Evolutionary conservation across 2,888 invertebrate species (phyloP).

Genomic region (Heteropelma amictum): DNA sequence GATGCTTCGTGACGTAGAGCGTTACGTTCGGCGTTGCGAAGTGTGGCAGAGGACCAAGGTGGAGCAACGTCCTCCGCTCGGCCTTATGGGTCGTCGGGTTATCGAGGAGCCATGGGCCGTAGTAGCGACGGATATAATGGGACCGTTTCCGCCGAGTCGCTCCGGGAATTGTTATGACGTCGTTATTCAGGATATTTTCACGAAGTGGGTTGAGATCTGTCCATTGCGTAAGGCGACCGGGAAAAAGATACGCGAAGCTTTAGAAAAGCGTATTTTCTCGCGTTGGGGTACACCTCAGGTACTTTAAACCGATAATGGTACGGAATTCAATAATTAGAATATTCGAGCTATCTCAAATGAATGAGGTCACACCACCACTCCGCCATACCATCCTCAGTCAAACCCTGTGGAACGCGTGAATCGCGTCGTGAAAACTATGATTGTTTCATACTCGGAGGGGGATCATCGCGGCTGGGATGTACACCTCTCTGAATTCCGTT

Average conservation of each 20-base stretch:
- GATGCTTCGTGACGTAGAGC: conserved; percentile 40
- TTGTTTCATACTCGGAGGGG: conserved; percentile 29
- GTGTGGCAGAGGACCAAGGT: conserved; percentile 55
- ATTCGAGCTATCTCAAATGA: not conserved
- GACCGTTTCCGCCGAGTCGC: not conserved
- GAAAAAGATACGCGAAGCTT: conserved; percentile 3
- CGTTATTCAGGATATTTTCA: conserved; percentile 31
- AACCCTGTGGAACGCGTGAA: conserved; percentile 37
- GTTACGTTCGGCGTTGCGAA: conserved; percentile 55
- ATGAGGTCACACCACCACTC: not conserved
- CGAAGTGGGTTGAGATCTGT: conserved; percentile 52
- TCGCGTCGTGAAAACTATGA: conserved; percentile 18
- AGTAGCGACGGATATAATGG: not conserved
- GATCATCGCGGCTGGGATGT: conserved; percentile 54
- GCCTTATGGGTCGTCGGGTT: not conserved
- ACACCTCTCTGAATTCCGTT: conserved; percentile 52
- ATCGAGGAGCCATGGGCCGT: not conserved
- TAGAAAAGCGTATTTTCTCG: conserved; percentile 36
- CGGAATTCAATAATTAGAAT: conserved; percentile 34
- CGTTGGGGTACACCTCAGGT: conserved; percentile 11
- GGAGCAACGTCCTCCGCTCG: not conserved
- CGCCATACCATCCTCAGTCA: conserved; percentile 31
- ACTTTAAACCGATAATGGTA: conserved; percentile 57
- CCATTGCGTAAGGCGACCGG: conserved; percentile 53
- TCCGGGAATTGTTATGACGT: conserved; percentile 36